Base-by-base conservation (phyloP, 2,888 invertebrate genomes). In the Harmothoe impar region DNA sequence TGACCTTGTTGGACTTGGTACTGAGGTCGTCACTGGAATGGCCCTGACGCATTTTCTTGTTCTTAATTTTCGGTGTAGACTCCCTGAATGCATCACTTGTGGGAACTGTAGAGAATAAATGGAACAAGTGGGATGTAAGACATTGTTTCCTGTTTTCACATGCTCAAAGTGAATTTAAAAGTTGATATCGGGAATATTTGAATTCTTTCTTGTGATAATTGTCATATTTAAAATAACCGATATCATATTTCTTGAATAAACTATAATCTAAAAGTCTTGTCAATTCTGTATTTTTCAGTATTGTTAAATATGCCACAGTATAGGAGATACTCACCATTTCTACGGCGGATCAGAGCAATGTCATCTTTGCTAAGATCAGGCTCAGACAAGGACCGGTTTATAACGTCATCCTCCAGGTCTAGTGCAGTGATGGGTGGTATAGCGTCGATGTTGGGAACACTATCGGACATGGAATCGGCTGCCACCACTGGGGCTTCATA, bases 321-420 rank as follows among this genome's bases (percentile, higher is more conserved):
- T n/a, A n/a, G n/a, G n/a, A n/a, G n/a, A 62, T n/a, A 62, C 62
- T 12, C 20, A 89, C 89, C 89, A 68, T 89, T 89, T 33, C 43
- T 89, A 23, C 56, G 62, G 5, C 89, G 62, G 10, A 89, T 33
- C 17, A 89, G 68, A 3, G 20, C 5, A 15, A 89, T 43, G 35
- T 89, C 68, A n/a, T 89, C 89, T 31, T 62, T 89, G 72, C 23
- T 89, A 12, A 89, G 68, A 68, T 89, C 89, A 0, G 89, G 89
- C 68, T 89, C 68, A 5, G 89, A 89, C 62, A 89, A 31, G 10
- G 89, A 89, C 33, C 89, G 31, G 89, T 62, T 89, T 20, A 89
- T 68, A 5, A 56, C 35, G 29, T 62, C 68, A 1, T 52, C 68
- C 29, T 31, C 62, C 15, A 89, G 31, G 29, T 89, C 89, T 1